A percentile compares a stretch with the other conserved stretches of the same genome.
phyloP scores from a whole-genome alignment of 2,113 vertebrate genomes.

The Prinia subflava region DNA sequence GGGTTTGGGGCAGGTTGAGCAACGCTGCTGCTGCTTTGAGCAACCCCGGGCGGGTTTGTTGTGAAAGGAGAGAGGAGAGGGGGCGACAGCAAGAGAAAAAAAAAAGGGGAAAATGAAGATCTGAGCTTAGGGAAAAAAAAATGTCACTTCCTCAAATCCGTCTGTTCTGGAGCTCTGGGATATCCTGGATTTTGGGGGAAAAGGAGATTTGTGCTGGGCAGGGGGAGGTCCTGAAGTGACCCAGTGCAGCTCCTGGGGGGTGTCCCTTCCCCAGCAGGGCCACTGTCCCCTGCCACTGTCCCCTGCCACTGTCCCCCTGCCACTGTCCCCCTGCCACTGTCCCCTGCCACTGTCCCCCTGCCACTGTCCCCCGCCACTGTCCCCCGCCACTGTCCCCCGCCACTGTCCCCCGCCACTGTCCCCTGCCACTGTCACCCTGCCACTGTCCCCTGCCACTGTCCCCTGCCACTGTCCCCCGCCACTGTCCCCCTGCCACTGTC shows the following conservation, averaged over 20 bases:
- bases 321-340: neutral
- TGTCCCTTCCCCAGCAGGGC: neutral
- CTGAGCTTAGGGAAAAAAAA: neutral
- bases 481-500: neutral
- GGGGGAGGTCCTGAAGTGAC: neutral
- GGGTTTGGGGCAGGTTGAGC: constrained; percentile 8
- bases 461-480: neutral
- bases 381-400: neutral
- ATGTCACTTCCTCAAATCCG: neutral
- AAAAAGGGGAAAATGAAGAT: neutral
- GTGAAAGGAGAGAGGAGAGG: neutral
- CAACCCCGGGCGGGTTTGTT: neutral
- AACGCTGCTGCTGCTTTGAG: neutral
- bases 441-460: neutral
- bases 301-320: neutral
- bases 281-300: neutral
- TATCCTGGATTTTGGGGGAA: neutral
- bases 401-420: no score
- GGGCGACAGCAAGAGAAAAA: neutral
- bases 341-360: neutral
- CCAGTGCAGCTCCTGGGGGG: neutral
- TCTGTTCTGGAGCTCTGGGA: neutral
- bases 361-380: neutral
- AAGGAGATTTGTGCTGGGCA: neutral
- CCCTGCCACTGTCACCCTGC: neutral